phyloP scores from a whole-genome alignment of 2,797 vertebrate species.

The Tokudaia muenninki region DNA sequence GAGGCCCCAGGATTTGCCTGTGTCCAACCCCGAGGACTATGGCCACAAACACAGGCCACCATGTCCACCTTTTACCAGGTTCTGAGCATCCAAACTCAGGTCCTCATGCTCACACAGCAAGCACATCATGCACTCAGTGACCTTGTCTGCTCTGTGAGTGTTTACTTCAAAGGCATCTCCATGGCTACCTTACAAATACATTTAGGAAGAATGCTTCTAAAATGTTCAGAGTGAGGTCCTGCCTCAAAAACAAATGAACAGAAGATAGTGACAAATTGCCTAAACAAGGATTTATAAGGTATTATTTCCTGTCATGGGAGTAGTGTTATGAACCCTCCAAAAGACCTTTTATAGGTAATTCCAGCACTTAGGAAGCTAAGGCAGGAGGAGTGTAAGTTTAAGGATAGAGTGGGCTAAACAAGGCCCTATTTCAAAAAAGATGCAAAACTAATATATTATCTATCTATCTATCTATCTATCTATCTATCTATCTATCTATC shows the following conservation, averaged over 20 bases:
- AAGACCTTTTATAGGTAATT: conserved; percentile 23
- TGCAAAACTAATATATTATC: background rate
- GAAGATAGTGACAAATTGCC: background rate
- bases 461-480: background rate
- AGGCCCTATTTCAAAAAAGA: background rate
- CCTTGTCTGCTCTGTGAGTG: background rate
- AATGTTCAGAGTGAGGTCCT: background rate
- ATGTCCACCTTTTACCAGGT: background rate
- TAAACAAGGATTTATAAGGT: background rate
- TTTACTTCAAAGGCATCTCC: conserved; percentile 30
- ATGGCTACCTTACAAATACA: background rate
- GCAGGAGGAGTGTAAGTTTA: background rate
- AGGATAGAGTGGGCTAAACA: background rate
- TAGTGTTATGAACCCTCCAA: background rate
- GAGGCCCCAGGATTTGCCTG: background rate
- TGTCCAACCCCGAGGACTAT: background rate
- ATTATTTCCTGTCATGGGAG: background rate
- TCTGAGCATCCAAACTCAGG: background rate
- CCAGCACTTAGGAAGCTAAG: background rate
- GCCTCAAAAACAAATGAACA: background rate
- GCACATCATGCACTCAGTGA: background rate
- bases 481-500: background rate
- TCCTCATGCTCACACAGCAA: too few relatives aligned
- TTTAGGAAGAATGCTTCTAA: conserved; percentile 11
- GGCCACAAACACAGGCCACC: background rate